A percentile compares a stretch with the other conserved stretches of the same genome.
Evolutionary conservation across 2,888 invertebrate species (phyloP).

Genomic region (Ligdia adustata): DNA sequence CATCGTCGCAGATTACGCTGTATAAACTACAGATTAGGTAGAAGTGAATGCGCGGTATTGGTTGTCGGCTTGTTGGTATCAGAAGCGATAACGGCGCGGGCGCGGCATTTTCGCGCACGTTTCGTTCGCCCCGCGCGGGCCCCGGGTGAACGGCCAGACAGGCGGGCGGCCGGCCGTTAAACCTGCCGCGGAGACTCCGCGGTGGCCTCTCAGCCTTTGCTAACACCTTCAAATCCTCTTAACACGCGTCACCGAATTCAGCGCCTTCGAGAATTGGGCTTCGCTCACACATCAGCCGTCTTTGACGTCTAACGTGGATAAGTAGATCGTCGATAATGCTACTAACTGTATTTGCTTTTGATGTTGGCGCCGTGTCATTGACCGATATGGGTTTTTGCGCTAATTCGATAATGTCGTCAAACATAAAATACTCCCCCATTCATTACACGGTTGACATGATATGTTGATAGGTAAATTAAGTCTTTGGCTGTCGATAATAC

Average conservation of each 20-base stretch:
- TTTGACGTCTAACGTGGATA: conserved; percentile 19
- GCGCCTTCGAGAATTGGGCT: conserved; percentile 25
- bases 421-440: background rate
- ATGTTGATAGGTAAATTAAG: no score
- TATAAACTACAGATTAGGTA: conserved; percentile 2
- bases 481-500: no score
- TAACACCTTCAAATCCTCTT: conserved; percentile 42
- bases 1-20: conserved; percentile 3
- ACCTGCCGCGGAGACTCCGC: conserved; percentile 68
- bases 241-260: conserved; percentile 26
- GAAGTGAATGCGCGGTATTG: conserved; percentile 16
- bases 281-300: conserved; percentile 24
- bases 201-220: conserved; percentile 62
- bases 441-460: no score
- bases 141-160: conserved; percentile 83
- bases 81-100: conserved; percentile 66
- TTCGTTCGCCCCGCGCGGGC: conserved; percentile 77
- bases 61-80: conserved; percentile 31
- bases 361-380: conserved; percentile 15
- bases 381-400: conserved; percentile 15
- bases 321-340: conserved; percentile 19
- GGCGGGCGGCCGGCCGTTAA: conserved; percentile 80
- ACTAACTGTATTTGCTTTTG: conserved; percentile 21
- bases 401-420: conserved; percentile 1
- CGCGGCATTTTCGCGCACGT: conserved; percentile 78